Percentiles rank a stretch among this genome's conserved stretches.
These are phyloP conservation scores for Plebejus argus DNA, from an alignment of 2,888 invertebrate genomes.

Conservation along the genomic window DNA sequence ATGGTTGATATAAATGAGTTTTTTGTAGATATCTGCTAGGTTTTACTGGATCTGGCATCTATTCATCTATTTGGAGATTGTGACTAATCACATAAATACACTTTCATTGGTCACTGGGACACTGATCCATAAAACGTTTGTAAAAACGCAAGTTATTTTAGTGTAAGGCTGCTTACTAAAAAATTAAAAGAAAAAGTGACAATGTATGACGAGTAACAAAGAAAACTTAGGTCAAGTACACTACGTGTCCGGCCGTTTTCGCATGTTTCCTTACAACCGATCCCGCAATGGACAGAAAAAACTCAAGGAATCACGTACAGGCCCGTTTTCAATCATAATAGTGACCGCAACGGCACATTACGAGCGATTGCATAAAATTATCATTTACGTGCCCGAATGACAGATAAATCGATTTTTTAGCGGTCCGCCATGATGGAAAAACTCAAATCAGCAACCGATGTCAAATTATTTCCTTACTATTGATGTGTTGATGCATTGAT, in stretches of 20 bases:
- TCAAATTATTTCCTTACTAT: constrained; percentile 24
- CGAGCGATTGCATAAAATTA: constrained; percentile 73
- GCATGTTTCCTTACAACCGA: constrained; percentile 64
- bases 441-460: constrained; percentile 32
- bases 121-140: neutral
- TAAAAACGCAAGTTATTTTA: neutral
- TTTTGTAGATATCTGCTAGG: constrained; percentile 29
- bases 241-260: constrained; percentile 48
- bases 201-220: constrained; percentile 8
- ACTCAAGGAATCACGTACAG: constrained; percentile 72
- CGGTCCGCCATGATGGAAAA: constrained; percentile 43
- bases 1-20: constrained; percentile 23
- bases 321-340: constrained; percentile 62
- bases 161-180: neutral
- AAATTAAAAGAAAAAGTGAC: neutral
- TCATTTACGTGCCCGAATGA: constrained; percentile 71
- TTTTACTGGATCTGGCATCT: constrained; percentile 18
- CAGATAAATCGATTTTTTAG: constrained; percentile 62
- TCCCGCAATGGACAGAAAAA: constrained; percentile 62
- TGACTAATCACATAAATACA: constrained; percentile 16
- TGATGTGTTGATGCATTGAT: constrained; percentile 8
- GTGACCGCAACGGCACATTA: constrained; percentile 74
- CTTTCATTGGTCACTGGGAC: neutral
- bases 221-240: constrained; percentile 25
- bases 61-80: constrained; percentile 20